Base-by-base conservation (phyloP, 2,888 invertebrate genomes). In the Orchesellides sinensis region DNA sequence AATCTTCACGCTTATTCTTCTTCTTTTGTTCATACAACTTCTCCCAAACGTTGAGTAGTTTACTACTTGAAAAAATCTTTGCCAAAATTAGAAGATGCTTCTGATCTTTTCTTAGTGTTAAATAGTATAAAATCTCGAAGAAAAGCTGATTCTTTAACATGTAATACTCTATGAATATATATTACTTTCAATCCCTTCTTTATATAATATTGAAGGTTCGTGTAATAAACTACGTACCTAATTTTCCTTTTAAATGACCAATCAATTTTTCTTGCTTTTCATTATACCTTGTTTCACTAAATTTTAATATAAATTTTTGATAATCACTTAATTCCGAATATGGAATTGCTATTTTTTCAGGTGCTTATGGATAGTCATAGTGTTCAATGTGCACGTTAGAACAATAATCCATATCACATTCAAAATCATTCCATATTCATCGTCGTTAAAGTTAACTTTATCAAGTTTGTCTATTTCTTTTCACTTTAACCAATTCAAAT, bases 301-400 rank as follows among this genome's bases (percentile, higher is more conserved):
- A 2, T 19, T n/a, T 14, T 14, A 78, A 1, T 10, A 70, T 10
- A 6, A 59, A 1, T 35, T 61, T 69, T 32, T 78, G 78, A 23
- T 49, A 61, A 0, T n/a, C 4, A 14, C 69, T 61, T 23, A 78
- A 45, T 1, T 29, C 3, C 1, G 5, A 0, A 6, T 23, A 23
- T n/a, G 47, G 23, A 27, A 78, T 45, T 14, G 29, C 23, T 14
- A 61, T 14, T 49, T 70, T 78, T 14, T 59, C 27, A 17, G 61
- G 54, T 0, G 49, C 21, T n/a, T 69, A 19, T 23, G 82, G 74
- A 19, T 52, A 68, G n/a, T 68, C 68, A n/a, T 75, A 69, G n/a
- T 69, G 65, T 0, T 0, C 6, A 17, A 63, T 40, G 17, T 68
- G 63, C 14, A 77, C 12, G 14, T 29, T 0, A 2, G n/a, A 6